Evolutionary conservation across 1,140 invertebrate species (phyloP).

Genomic region (Eufriesea mexicana): DNA sequence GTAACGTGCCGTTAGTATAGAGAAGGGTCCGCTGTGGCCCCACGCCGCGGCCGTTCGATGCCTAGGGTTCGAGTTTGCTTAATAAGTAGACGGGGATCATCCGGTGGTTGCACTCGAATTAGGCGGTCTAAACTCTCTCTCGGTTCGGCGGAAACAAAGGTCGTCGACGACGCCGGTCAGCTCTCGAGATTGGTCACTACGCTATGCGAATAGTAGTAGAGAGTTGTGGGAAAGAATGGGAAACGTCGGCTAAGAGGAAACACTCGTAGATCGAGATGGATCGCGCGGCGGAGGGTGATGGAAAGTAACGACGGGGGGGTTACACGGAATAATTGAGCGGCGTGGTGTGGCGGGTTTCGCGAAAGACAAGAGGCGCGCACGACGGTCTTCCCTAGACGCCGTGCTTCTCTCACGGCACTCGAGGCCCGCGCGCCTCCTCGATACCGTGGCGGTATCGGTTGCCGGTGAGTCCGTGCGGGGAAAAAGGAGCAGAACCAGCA

Average conservation of each 20-base stretch:
- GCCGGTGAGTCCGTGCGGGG: conserved; percentile 25
- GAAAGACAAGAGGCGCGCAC: conserved; percentile 11
- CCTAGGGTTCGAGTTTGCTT: background rate
- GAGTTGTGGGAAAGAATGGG: conserved; percentile 37
- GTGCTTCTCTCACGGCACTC: conserved; percentile 73
- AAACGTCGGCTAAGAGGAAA: background rate
- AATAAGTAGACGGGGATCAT: background rate
- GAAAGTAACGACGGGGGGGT: conserved; percentile 34
- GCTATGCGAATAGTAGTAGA: too few relatives aligned
- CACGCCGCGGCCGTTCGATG: background rate
- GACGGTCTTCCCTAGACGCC: background rate
- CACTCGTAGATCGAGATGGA: background rate
- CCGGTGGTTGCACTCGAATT: background rate
- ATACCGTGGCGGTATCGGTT: conserved; percentile 32
- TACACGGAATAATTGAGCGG: conserved; percentile 2
- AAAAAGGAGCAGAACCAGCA: conserved; percentile 59
- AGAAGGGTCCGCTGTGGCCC: background rate
- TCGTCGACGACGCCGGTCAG: background rate
- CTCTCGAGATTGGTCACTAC: background rate
- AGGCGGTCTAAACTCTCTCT: background rate
- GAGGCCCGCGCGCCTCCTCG: conserved; percentile 28
- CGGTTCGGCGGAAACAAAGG: background rate
- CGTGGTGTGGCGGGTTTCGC: background rate
- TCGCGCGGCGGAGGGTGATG: conserved; percentile 28
- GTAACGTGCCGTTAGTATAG: background rate